Percentiles rank a stretch among this genome's conserved stretches.
Evolutionary conservation across 2,797 vertebrate genomes (phyloP).

Genomic region (Acrocephalus scirpaceus): DNA sequence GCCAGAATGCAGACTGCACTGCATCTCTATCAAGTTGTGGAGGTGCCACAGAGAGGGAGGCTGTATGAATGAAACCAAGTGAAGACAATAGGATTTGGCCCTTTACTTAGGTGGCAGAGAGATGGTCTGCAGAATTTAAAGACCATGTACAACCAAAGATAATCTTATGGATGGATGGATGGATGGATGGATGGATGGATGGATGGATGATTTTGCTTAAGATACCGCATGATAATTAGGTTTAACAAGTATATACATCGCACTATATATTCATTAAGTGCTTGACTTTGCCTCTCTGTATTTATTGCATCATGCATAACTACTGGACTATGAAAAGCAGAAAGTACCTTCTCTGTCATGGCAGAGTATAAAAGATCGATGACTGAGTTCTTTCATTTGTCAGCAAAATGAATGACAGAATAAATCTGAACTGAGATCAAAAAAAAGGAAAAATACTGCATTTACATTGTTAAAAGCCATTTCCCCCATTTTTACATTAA

Average conservation of each 20-base stretch:
- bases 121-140: not conserved
- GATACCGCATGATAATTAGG: not conserved
- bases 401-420: not conserved
- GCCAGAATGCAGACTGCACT: conserved; percentile 35
- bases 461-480: not conserved
- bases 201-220: not conserved
- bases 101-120: not conserved
- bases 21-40: not conserved
- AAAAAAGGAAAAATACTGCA: not conserved
- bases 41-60: not conserved
- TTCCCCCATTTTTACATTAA: not conserved
- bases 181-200: not conserved
- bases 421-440: conserved; percentile 21
- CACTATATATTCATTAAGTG: not conserved
- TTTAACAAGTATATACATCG: not conserved
- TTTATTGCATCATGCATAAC: not conserved
- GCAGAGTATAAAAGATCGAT: not conserved
- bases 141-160: not conserved
- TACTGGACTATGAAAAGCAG: not conserved
- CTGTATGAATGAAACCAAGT: not conserved
- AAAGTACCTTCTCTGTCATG: not conserved
- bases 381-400: not conserved
- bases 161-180: not conserved
- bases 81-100: not conserved
- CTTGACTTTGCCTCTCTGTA: not conserved